A percentile compares a stretch with the other conserved stretches of the same genome.
Conservation (phyloP, 2,888 invertebrate genomes). For the Eilema griseolum region DNA sequence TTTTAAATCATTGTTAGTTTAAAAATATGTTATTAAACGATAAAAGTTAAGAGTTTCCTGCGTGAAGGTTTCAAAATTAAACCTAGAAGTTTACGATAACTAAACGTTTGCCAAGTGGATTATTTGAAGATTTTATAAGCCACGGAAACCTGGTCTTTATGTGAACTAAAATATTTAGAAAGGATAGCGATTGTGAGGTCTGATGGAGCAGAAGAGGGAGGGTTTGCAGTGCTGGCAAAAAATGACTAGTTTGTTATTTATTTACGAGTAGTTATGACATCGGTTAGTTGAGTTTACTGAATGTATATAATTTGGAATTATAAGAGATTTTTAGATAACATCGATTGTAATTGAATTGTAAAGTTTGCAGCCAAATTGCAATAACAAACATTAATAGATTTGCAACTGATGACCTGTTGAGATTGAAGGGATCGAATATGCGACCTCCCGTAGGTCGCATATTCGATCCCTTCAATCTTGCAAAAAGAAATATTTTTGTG, state of each 20-base stretch:
- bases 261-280: too few relatives aligned
- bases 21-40: constrained; percentile 58
- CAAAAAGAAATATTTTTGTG: too few relatives aligned
- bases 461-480: too few relatives aligned
- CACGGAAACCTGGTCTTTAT: constrained; percentile 54
- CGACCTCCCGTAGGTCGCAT: too few relatives aligned
- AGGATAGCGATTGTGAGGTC: constrained; percentile 39
- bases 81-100: constrained; percentile 48
- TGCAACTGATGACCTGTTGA: too few relatives aligned
- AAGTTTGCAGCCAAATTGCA: background rate
- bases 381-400: too few relatives aligned
- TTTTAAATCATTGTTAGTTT: constrained; percentile 51
- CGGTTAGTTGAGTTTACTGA: background rate
- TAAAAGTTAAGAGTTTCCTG: constrained; percentile 44
- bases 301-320: background rate
- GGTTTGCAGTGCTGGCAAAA: constrained; percentile 29
- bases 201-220: constrained; percentile 33
- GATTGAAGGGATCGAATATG: too few relatives aligned
- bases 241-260: background rate
- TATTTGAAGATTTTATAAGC: constrained; percentile 57
- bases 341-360: background rate
- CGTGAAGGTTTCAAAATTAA: constrained; percentile 49
- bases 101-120: constrained; percentile 53
- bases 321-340: background rate
- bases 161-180: constrained; percentile 53